These are phyloP conservation scores for Oscheius sp. DNA, from an alignment of 2,888 invertebrate species.

Conservation along the genomic window DNA sequence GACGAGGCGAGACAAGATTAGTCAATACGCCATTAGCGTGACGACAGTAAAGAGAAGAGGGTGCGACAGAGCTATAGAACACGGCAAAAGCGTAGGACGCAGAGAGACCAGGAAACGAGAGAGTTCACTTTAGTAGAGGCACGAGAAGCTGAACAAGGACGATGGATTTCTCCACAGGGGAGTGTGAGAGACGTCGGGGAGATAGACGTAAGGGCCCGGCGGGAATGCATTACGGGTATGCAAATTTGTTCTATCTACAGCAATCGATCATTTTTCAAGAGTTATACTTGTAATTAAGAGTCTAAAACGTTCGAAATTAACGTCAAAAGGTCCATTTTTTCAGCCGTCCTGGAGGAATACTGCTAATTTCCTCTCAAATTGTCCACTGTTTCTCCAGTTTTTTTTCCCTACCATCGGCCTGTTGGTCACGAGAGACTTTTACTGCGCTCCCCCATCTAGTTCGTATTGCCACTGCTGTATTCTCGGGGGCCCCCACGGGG, in stretches of 20 bases:
- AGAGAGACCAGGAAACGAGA: constrained; percentile 14
- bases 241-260: constrained; percentile 32
- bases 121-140: not conserved
- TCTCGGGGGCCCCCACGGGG: not conserved
- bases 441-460: not conserved
- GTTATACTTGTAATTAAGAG: not conserved
- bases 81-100: not conserved
- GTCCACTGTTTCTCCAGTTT: not conserved
- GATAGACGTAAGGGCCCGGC: constrained; percentile 26
- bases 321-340: not conserved
- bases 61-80: constrained; percentile 15
- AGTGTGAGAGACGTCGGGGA: not conserved
- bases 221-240: constrained; percentile 34
- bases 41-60: constrained; percentile 32
- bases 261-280: constrained; percentile 24
- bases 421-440: not conserved
- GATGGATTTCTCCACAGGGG: not conserved
- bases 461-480: not conserved
- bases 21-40: constrained; percentile 31
- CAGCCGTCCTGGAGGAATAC: no score
- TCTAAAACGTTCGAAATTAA: not conserved
- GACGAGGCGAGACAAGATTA: constrained; percentile 16
- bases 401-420: not conserved
- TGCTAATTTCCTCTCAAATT: no score
- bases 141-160: not conserved